Conservation (phyloP, 2,113 vertebrate genomes). For the Sarotherodon lohbergeri region DNA sequence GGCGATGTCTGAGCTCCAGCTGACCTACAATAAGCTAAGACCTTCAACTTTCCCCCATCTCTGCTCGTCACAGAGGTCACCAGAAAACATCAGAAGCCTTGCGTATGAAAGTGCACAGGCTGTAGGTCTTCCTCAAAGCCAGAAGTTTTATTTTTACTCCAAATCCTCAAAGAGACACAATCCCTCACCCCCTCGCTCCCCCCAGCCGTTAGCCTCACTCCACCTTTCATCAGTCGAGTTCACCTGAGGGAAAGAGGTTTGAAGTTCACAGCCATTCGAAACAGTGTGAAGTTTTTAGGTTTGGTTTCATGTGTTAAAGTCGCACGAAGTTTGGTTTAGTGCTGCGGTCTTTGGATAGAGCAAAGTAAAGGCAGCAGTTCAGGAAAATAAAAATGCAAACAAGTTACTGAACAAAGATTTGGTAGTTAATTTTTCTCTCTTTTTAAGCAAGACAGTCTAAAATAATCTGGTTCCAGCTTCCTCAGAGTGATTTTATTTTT, state of each 20-base stretch:
- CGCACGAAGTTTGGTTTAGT: neutral
- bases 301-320: neutral
- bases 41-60: slow-evolving; percentile 35
- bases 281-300: neutral
- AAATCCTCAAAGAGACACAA: neutral
- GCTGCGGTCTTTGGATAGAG: neutral
- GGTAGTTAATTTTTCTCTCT: neutral
- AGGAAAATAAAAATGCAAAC: neutral
- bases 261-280: neutral
- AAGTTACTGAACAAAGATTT: neutral
- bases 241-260: neutral
- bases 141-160: neutral
- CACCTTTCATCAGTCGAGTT: neutral
- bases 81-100: neutral
- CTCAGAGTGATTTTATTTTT: neutral
- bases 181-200: neutral
- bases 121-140: neutral
- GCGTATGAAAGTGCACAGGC: neutral
- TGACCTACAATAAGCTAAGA: slow-evolving; percentile 2
- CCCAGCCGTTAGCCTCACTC: neutral
- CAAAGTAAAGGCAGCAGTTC: neutral
- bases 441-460: neutral
- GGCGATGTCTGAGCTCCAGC: slow-evolving; percentile 25
- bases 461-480: neutral
- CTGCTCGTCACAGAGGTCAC: neutral